Conservation (phyloP, 2,113 vertebrate genomes). For the Seriola quinqueradiata region DNA sequence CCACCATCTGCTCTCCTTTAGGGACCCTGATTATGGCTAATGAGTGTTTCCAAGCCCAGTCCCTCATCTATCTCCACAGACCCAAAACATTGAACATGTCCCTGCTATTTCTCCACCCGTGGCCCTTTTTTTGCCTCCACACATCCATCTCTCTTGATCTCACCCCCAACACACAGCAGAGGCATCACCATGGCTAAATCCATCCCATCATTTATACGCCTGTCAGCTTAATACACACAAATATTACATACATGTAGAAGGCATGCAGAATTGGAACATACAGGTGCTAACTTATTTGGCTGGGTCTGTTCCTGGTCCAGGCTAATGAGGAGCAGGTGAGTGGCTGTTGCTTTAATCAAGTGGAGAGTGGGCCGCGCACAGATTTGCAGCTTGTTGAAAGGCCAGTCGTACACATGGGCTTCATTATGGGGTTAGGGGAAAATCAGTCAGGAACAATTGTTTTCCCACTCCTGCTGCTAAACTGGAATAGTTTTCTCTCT, state of each 20-base stretch:
- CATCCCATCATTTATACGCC: slow-evolving; percentile 77
- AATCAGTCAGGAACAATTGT: slow-evolving; percentile 89
- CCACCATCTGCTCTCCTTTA: slow-evolving; percentile 77
- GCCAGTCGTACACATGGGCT: slow-evolving; percentile 84
- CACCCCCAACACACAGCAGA: slow-evolving; percentile 55
- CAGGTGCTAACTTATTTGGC: slow-evolving; percentile 88
- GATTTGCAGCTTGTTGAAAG: slow-evolving; percentile 88
- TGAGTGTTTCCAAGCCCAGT: slow-evolving; percentile 75
- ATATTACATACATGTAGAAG: slow-evolving; percentile 82
- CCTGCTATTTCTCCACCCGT: slow-evolving; percentile 76
- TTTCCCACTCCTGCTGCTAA: slow-evolving; percentile 83
- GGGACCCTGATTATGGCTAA: slow-evolving; percentile 78
- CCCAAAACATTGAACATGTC: slow-evolving; percentile 73
- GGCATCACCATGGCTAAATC: slow-evolving; percentile 42
- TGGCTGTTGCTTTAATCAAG: slow-evolving; percentile 87
- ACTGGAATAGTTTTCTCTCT: slow-evolving; percentile 73
- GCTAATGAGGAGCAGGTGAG: slow-evolving; percentile 87
- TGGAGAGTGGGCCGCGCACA: slow-evolving; percentile 78
- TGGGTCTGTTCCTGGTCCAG: slow-evolving; percentile 74
- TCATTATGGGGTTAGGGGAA: slow-evolving; percentile 86
- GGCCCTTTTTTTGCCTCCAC: slow-evolving; percentile 50
- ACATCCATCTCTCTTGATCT: slow-evolving; percentile 70
- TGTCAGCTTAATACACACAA: slow-evolving; percentile 81
- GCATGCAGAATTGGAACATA: slow-evolving; percentile 83
- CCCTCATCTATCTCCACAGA: slow-evolving; percentile 79